phyloP scores from a whole-genome alignment of 1,140 invertebrate species.

The Caenorhabditis inopinata region DNA sequence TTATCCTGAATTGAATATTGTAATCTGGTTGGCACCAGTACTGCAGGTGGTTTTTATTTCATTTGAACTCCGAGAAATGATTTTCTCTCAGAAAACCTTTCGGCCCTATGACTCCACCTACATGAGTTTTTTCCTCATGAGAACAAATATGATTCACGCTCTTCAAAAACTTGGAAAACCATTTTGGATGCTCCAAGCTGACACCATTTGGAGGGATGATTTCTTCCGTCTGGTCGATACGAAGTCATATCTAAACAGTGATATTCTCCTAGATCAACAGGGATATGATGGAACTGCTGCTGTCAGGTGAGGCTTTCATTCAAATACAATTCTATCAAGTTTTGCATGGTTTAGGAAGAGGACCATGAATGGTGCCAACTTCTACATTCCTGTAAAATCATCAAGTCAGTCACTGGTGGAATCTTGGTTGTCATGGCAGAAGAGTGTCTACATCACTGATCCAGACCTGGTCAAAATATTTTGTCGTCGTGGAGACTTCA shows the following conservation, averaged over 20 bases:
- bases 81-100: slow-evolving; percentile 49
- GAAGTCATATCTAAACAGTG: neutral
- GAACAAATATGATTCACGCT: slow-evolving; percentile 51
- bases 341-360: slow-evolving; percentile 38
- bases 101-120: slow-evolving; percentile 49
- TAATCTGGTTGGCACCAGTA: slow-evolving; percentile 47
- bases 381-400: slow-evolving; percentile 37
- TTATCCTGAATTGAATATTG: slow-evolving; percentile 45
- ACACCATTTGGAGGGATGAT: slow-evolving; percentile 49
- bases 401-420: slow-evolving; percentile 17
- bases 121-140: slow-evolving; percentile 54
- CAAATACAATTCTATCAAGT: neutral
- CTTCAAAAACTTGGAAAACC: slow-evolving; percentile 42
- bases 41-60: slow-evolving; percentile 44
- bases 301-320: too few relatives aligned
- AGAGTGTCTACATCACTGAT: slow-evolving; percentile 51
- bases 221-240: slow-evolving; percentile 28
- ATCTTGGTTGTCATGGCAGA: slow-evolving; percentile 51
- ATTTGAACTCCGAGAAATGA: neutral
- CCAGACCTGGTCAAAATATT: slow-evolving; percentile 54
- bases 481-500: slow-evolving; percentile 42
- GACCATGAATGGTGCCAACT: slow-evolving; percentile 54
- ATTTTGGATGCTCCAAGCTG: slow-evolving; percentile 56
- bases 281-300: slow-evolving; percentile 26
- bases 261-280: slow-evolving; percentile 52